These are phyloP conservation scores for Cetonia aurata DNA, from an alignment of 2,888 invertebrate species.

Conservation along the genomic window DNA sequence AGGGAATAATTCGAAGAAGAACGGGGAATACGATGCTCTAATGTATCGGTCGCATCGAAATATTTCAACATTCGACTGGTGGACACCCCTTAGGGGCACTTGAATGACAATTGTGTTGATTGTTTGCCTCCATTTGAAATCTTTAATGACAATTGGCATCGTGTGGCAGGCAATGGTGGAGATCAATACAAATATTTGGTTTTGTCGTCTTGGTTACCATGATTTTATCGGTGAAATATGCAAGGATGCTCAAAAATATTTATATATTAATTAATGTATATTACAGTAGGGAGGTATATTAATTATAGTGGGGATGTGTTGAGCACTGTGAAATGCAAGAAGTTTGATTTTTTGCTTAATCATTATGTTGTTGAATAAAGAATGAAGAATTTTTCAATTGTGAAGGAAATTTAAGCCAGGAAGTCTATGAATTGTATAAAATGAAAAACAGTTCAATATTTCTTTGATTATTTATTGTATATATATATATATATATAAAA, in stretches of 20 bases:
- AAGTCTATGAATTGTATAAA: not conserved
- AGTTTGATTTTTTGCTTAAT: too few species aligned
- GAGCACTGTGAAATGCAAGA: too few species aligned
- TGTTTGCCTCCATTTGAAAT: slow-evolving; percentile 83
- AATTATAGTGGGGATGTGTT: too few species aligned
- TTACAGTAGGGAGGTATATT: too few species aligned
- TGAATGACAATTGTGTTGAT: slow-evolving; percentile 72
- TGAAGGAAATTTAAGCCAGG: not conserved
- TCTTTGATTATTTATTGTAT: slow-evolving; percentile 9
- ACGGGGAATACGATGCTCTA: slow-evolving; percentile 80
- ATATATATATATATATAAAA: not conserved
- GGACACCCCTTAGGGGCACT: slow-evolving; percentile 75
- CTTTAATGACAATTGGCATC: slow-evolving; percentile 83
- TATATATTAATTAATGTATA: too few species aligned
- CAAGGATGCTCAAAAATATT: too few species aligned
- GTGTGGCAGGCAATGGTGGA: not conserved
- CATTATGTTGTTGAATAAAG: not conserved
- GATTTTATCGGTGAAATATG: not conserved
- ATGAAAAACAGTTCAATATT: too few species aligned
- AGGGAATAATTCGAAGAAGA: slow-evolving; percentile 82
- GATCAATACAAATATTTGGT: not conserved
- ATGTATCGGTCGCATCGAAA: slow-evolving; percentile 78
- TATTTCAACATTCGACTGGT: slow-evolving; percentile 76
- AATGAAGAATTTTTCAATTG: too few species aligned
- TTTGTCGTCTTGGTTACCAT: slow-evolving; percentile 38